Conservation (phyloP, 2,113 vertebrate genomes). For the Equus przewalskii region DNA sequence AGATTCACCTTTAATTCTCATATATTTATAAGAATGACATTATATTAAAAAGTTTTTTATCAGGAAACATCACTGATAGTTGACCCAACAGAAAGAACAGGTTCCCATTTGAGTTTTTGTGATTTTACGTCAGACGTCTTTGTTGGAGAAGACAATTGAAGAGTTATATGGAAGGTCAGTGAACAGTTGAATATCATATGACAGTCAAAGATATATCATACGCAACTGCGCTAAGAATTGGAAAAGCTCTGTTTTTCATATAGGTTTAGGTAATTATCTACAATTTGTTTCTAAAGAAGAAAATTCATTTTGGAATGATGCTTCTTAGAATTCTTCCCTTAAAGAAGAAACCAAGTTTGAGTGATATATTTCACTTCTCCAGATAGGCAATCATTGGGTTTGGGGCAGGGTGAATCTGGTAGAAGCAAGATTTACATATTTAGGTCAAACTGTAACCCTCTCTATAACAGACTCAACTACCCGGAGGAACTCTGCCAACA, state of each 20-base stretch:
- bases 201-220: background rate
- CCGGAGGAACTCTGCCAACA: background rate
- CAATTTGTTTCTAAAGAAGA: constrained; percentile 53
- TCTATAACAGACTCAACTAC: background rate
- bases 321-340: background rate
- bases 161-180: background rate
- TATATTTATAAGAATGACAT: background rate
- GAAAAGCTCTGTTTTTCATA: background rate
- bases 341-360: constrained; percentile 27
- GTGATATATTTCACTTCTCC: background rate
- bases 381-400: background rate
- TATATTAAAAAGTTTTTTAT: too few relatives aligned
- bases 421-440: background rate
- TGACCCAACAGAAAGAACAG: background rate
- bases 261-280: background rate
- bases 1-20: constrained; percentile 26
- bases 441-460: background rate
- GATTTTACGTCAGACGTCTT: background rate
- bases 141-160: background rate
- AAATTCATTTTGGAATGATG: background rate
- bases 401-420: background rate
- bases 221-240: background rate
- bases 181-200: background rate
- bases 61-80: background rate
- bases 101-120: background rate